These are phyloP conservation scores for Eriosoma lanigerum DNA, from an alignment of 1,140 invertebrate species.

Conservation along the genomic window DNA sequence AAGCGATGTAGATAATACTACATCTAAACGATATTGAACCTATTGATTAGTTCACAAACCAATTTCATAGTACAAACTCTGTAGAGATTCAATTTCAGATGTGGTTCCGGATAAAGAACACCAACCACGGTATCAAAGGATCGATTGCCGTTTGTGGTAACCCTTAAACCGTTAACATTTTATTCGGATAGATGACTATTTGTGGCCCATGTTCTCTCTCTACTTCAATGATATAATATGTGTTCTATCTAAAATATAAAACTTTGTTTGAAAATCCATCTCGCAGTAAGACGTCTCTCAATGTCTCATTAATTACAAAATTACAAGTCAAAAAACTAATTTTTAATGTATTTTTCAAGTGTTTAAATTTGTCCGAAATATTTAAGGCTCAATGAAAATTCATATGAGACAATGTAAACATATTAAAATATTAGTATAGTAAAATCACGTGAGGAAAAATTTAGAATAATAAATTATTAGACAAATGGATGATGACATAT, in stretches of 20 bases:
- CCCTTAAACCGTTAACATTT: background rate
- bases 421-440: too few species aligned
- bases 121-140: background rate
- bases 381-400: too few species aligned
- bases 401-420: too few species aligned
- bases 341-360: too few species aligned
- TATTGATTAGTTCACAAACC: background rate
- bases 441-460: too few species aligned
- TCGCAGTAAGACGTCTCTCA: too few species aligned
- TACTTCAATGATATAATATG: background rate
- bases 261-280: background rate
- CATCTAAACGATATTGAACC: background rate
- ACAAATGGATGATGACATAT: too few species aligned
- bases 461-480: too few species aligned
- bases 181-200: background rate
- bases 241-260: background rate
- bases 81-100: constrained; percentile 18
- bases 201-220: constrained; percentile 7
- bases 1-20: background rate
- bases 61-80: background rate
- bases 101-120: background rate
- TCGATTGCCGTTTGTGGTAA: constrained; percentile 9
- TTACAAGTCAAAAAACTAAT: too few species aligned
- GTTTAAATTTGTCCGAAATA: too few species aligned
- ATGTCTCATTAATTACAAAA: too few species aligned